Conservation (phyloP, 2,888 invertebrate genomes). For the Leptopilina syphax region DNA sequence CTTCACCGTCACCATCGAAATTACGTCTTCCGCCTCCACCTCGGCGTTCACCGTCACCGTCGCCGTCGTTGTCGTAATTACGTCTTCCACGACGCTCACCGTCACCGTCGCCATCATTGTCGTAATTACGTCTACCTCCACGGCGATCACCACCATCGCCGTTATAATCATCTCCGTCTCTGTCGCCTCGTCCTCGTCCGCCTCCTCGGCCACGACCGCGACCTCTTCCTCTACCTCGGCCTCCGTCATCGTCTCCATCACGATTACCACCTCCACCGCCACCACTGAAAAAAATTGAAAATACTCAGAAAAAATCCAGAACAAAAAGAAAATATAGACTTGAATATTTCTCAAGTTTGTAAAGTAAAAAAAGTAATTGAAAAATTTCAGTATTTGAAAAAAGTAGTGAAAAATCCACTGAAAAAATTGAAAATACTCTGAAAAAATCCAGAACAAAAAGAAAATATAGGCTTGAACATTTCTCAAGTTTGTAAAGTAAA, state of each 20-base stretch:
- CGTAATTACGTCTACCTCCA: conserved; percentile 21
- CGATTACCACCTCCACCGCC: neutral
- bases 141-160: conserved; percentile 1
- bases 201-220: conserved; percentile 33
- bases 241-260: conserved; percentile 36
- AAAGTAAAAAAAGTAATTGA: no score
- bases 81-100: conserved; percentile 43
- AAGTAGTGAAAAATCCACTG: neutral
- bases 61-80: neutral
- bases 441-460: no score
- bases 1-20: conserved; percentile 68
- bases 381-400: no score
- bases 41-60: conserved; percentile 33
- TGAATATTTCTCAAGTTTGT: no score
- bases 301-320: no score
- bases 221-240: conserved; percentile 27
- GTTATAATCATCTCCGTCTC: no score
- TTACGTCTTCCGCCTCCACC: conserved; percentile 53
- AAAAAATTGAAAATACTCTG: no score
- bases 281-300: neutral
- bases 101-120: conserved; percentile 8
- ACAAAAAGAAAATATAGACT: no score
- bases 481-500: no score
- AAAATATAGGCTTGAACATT: no score
- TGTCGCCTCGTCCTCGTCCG: conserved; percentile 44